A percentile compares a stretch with the other conserved stretches of the same genome.
Conservation (phyloP, 2,797 vertebrate genomes). For the Acanthurus lineatus region DNA sequence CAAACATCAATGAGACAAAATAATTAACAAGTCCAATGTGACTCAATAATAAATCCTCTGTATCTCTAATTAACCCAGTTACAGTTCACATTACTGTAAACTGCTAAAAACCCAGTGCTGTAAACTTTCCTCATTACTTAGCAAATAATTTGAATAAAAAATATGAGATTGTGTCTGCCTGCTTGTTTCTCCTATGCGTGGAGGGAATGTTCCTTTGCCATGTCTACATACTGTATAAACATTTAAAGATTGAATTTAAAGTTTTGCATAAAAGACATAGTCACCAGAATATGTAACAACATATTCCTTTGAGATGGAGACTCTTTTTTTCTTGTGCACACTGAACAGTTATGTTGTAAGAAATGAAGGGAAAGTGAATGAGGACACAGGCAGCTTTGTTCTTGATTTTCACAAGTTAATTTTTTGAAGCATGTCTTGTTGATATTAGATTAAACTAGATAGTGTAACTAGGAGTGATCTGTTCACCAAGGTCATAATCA, state of each 20-base stretch:
- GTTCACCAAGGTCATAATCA: neutral
- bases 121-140: neutral
- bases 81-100: neutral
- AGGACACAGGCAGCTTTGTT: neutral
- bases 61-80: neutral
- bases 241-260: neutral
- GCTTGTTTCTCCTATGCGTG: neutral
- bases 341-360: neutral
- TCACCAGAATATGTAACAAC: neutral
- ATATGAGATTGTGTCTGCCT: neutral
- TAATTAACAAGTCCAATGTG: conserved; percentile 15
- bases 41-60: neutral
- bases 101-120: neutral
- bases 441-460: neutral
- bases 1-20: conserved; percentile 17
- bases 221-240: neutral
- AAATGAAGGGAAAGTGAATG: neutral
- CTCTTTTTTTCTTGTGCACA: neutral
- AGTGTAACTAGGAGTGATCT: neutral
- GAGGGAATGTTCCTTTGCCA: neutral
- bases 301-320: neutral
- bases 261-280: neutral
- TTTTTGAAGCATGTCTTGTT: neutral
- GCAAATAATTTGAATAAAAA: neutral
- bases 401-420: neutral